phyloP scores from a whole-genome alignment of 2,113 vertebrate genomes.

The Lasiurus borealis region DNA sequence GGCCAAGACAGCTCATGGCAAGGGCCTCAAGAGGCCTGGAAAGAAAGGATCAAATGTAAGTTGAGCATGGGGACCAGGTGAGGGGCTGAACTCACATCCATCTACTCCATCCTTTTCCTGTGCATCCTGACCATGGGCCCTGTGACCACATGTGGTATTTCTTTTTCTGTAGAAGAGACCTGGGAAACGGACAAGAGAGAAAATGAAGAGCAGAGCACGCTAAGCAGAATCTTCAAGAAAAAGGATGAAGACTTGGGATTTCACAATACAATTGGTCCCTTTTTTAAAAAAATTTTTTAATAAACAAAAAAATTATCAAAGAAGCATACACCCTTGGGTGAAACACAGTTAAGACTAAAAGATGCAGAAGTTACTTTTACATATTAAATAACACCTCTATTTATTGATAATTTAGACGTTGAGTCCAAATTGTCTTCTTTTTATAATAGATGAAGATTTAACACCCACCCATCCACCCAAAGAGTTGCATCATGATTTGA shows the following conservation, averaged over 20 bases:
- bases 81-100: not conserved
- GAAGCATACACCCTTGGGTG: not conserved
- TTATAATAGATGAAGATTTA: not conserved
- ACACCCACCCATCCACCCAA: not conserved
- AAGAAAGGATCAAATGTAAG: slow-evolving; percentile 90
- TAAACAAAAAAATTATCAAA: slow-evolving; percentile 52
- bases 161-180: slow-evolving; percentile 93
- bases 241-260: not conserved
- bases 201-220: slow-evolving; percentile 91
- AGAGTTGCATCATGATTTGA: not conserved
- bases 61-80: not conserved
- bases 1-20: slow-evolving; percentile 91
- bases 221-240: slow-evolving; percentile 62
- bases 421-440: not conserved
- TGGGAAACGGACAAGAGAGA: slow-evolving; percentile 93
- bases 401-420: slow-evolving; percentile 13
- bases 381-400: not conserved
- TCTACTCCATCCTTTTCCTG: not conserved
- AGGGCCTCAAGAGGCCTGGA: slow-evolving; percentile 84
- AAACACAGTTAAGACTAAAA: slow-evolving; percentile 47
- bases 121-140: not conserved
- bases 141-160: not conserved
- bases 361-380: slow-evolving; percentile 32
- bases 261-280: not conserved
- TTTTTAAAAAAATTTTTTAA: slow-evolving; percentile 54